A percentile compares a stretch with the other conserved stretches of the same genome.
These are phyloP conservation scores for Cyphomyrus plagiostoma DNA, from an alignment of 2,113 vertebrate genomes.

Conservation along the genomic window DNA sequence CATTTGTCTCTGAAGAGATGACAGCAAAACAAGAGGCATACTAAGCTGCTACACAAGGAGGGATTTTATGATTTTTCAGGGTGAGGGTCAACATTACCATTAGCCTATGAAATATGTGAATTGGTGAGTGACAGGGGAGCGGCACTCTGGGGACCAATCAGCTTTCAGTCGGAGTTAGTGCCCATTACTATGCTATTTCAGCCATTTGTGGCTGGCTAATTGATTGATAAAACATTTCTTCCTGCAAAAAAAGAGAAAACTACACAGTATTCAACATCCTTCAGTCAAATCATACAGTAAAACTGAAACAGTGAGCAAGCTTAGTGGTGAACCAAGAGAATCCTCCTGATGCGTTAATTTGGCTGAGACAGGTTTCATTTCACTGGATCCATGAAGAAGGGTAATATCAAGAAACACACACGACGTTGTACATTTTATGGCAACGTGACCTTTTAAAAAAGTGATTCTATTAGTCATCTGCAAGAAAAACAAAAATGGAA, in stretches of 20 bases:
- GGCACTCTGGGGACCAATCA: background rate
- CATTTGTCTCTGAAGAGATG: constrained; percentile 9
- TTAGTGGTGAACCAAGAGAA: background rate
- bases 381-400: background rate
- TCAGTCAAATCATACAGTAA: background rate
- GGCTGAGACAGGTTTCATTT: background rate
- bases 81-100: background rate
- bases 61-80: background rate
- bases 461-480: background rate
- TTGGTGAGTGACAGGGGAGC: background rate
- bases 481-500: background rate
- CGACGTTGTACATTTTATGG: background rate
- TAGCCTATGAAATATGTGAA: background rate
- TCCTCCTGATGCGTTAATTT: background rate
- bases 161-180: background rate
- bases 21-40: background rate
- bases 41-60: background rate
- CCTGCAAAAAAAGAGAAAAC: background rate
- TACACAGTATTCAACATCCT: background rate
- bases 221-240: background rate
- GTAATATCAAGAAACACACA: background rate
- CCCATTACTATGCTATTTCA: background rate
- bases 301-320: background rate
- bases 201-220: background rate
- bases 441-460: background rate